Evolutionary conservation across 2,888 invertebrate species (phyloP).

Genomic region (Charanyca ferruginea): DNA sequence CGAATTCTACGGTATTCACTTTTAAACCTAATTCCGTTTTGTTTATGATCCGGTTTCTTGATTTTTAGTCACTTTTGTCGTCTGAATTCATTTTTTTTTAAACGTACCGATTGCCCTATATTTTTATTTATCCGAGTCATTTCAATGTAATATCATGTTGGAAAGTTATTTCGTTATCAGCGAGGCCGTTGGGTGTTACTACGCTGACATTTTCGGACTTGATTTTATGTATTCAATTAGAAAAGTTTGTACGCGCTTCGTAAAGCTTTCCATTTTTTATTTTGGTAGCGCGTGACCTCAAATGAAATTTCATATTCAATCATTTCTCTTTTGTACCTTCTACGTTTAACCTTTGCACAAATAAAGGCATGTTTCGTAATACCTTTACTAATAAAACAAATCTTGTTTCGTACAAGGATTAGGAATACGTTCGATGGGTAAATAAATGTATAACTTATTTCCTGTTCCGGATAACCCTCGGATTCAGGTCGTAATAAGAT

Average conservation of each 20-base stretch:
- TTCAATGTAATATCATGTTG: slow-evolving; percentile 41
- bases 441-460: slow-evolving; percentile 72
- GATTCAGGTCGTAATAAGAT: slow-evolving; percentile 75
- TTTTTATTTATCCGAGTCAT: slow-evolving; percentile 25
- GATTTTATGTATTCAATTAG: slow-evolving; percentile 45
- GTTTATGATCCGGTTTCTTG: slow-evolving; percentile 22
- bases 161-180: slow-evolving; percentile 60
- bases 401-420: slow-evolving; percentile 62
- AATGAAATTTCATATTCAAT: slow-evolving; percentile 33
- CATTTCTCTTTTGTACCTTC: slow-evolving; percentile 25
- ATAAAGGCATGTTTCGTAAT: slow-evolving; percentile 28
- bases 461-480: slow-evolving; percentile 70
- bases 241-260: slow-evolving; percentile 23
- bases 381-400: slow-evolving; percentile 51
- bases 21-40: slow-evolving; percentile 44
- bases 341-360: slow-evolving; percentile 21
- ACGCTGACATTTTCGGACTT: slow-evolving; percentile 51
- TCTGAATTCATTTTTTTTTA: slow-evolving; percentile 3
- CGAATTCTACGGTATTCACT: slow-evolving; percentile 68
- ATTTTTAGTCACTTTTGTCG: slow-evolving; percentile 12
- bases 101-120: slow-evolving; percentile 27
- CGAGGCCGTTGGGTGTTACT: slow-evolving; percentile 54
- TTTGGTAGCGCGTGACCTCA: slow-evolving; percentile 22
- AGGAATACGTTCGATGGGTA: slow-evolving; percentile 67
- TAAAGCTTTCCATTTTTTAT: slow-evolving; percentile 38